Evolutionary conservation across 1,140 invertebrate species (phyloP), one percentile per base, ranked within the genome.

Genomic region (Macrostomum lignano): DNA sequence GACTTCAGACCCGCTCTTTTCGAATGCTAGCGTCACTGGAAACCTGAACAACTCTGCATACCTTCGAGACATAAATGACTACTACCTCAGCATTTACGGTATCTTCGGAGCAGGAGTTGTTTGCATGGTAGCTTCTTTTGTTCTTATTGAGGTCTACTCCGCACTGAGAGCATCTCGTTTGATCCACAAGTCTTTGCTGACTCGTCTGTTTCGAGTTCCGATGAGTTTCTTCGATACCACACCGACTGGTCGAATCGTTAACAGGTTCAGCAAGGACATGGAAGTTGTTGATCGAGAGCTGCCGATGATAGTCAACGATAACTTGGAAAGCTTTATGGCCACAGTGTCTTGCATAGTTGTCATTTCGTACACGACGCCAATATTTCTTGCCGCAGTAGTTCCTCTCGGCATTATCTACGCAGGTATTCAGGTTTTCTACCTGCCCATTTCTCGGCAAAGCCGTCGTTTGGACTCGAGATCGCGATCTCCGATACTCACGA

Each of bases 281-380:
- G 81, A 81, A 47, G 74, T 74, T 1, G 66, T 86, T 5, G 86
- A 96, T 49, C 82, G 93, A 50, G 72, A 73, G 0, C 58, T 96
- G 20, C 86, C 86, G 0, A 94, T 96, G 46, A 78, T 82, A 38
- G 46, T 81, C 11, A 94, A 94, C 51, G 93, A 93, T 43, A 64
- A 91, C 23, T 53, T 94, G 14, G 81, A 82, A 2, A 75, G 86
- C 53, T 44, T 74, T 3, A 75, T 76, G 52, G 68, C 19, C 14
- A 17, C 19, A 9, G 5, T 28, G 19, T 3, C 26, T 15, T 28
- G 14, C 7, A 28, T 28, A 15, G 4, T 9, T 5, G 26, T 28
- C 9, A 9, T 28, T 9, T 5, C 19, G 19, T 28, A 28, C 19
- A 17, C 19, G 3, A 28, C 26, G 15, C 26, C 26, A 15, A 15